A percentile compares a stretch with the other conserved stretches of the same genome.
Evolutionary conservation across 2,113 vertebrate genomes (phyloP).

Genomic region (Entelurus aequoreus): DNA sequence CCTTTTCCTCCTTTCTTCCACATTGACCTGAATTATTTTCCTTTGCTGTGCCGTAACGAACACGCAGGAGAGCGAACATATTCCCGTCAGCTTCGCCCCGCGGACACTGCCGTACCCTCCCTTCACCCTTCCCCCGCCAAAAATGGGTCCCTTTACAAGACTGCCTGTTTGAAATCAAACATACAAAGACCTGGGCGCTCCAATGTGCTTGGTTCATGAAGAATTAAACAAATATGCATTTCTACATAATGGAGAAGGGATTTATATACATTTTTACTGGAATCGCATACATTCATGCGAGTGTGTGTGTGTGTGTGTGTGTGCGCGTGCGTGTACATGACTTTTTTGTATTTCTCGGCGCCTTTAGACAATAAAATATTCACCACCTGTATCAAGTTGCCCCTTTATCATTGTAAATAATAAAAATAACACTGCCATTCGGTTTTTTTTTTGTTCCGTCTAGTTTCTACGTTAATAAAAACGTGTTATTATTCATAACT

Average conservation of each 20-base stretch:
- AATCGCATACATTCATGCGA: slow-evolving; percentile 54
- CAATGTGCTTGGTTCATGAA: slow-evolving; percentile 63
- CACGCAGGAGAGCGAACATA: slow-evolving; percentile 56
- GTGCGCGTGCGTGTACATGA: slow-evolving; percentile 28
- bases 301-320: background rate
- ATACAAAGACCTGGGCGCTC: slow-evolving; percentile 68
- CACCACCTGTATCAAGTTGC: slow-evolving; percentile 22
- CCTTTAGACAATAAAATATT: slow-evolving; percentile 57
- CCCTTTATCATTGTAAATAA: slow-evolving; percentile 45
- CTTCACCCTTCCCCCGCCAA: slow-evolving; percentile 22
- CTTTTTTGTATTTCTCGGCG: slow-evolving; percentile 49
- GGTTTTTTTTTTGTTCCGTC: background rate
- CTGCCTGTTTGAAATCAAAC: slow-evolving; percentile 71
- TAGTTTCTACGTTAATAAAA: too few relatives aligned
- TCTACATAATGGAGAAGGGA: slow-evolving; percentile 61
- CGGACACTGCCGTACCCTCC: slow-evolving; percentile 62
- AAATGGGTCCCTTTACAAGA: slow-evolving; percentile 66
- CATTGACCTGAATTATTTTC: slow-evolving; percentile 75
- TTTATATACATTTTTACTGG: slow-evolving; percentile 54
- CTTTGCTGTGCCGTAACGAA: slow-evolving; percentile 67
- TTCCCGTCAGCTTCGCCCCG: slow-evolving; percentile 64
- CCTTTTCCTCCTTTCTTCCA: slow-evolving; percentile 38
- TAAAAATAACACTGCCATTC: slow-evolving; percentile 23
- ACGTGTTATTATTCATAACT: too few relatives aligned
- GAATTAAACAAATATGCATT: slow-evolving; percentile 69